Conservation (phyloP, 2,888 invertebrate genomes). For the Megalurothrips usitatus region DNA sequence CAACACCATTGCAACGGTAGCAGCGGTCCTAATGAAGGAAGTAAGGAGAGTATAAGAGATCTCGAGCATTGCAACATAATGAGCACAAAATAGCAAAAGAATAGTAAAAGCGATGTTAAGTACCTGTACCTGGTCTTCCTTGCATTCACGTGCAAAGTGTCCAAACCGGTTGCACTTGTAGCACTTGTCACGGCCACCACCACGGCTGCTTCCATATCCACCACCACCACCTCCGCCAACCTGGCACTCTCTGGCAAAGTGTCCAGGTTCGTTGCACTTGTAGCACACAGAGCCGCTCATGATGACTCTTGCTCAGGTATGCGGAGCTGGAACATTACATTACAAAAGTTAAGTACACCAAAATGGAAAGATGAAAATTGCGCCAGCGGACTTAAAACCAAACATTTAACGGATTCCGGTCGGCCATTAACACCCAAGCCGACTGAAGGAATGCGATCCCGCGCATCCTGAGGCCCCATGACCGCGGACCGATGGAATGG, state of each 20-base stretch:
- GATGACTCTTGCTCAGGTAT: constrained; percentile 36
- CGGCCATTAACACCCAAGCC: too few relatives aligned
- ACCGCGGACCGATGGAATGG: too few relatives aligned
- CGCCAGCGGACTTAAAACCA: too few relatives aligned
- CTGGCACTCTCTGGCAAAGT: constrained; percentile 88
- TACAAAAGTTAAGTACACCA: background rate
- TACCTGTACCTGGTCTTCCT: constrained; percentile 71
- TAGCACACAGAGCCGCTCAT: constrained; percentile 85
- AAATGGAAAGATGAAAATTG: too few relatives aligned
- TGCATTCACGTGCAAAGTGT: constrained; percentile 88
- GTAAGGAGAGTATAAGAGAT: too few relatives aligned
- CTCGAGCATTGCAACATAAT: background rate
- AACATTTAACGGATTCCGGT: too few relatives aligned
- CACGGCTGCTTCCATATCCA: constrained; percentile 47
- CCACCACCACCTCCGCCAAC: constrained; percentile 51
- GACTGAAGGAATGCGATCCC: too few relatives aligned
- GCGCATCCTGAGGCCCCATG: too few relatives aligned
- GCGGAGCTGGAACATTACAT: background rate
- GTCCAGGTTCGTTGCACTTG: constrained; percentile 87
- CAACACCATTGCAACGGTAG: constrained; percentile 75
- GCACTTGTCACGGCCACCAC: constrained; percentile 75
- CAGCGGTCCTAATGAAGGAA: constrained; percentile 40
- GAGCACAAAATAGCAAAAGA: background rate
- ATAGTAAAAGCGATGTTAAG: background rate
- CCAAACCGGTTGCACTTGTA: constrained; percentile 92